Evolutionary conservation across 2,113 vertebrate species (phyloP), one percentile per base, ranked within the genome.

Genomic region (Rynchops niger): DNA sequence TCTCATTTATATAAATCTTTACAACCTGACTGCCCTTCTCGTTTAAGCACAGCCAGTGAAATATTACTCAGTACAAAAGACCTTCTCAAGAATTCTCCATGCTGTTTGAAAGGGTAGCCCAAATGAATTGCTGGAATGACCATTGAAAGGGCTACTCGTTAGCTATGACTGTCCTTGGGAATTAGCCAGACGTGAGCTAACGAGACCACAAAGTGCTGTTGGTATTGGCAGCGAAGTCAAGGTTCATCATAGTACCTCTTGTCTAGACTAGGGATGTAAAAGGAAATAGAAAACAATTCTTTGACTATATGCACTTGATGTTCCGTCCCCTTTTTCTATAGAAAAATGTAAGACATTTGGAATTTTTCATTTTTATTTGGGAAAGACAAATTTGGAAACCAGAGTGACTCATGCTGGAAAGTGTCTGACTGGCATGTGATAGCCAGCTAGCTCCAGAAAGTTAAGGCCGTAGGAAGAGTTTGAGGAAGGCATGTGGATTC

Each of bases 1-100:
- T 96, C 83, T 97, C 74, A 72, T 98, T 98, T 98, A 95, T 98
- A 98, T 97, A 97, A 98, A 98, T 97, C 95, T 98, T 95, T 92
- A 91, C 86, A 94, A 92, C 82, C 87, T 93, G 88, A 97, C 65
- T 77, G 90, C 78, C 88, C 82, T 90, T 87, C 88, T 86, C 81
- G 0, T 94, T 94, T 93, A 97, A 96, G 82, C 4, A 2, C 66
- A 90, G 53, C 0, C 1, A 94, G 69, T 88, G 79, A 90, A 82
- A 86, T 66, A 80, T 84, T 88, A 55, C 82, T 84, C 8, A 5
- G 67, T 45, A 94, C 58, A 93, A 94, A 96, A 96, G 77, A 87
- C 82, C 86, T 95, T 97, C 95, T 96, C 67, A 77, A 65, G 83
- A 81, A 95, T 91, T 88, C 72, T 88, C 80, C 82, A 85, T 66